Percentiles rank a stretch among this genome's conserved stretches.
Evolutionary conservation across 1,140 invertebrate genomes (phyloP).

Genomic region (Drosophila nikananu): DNA sequence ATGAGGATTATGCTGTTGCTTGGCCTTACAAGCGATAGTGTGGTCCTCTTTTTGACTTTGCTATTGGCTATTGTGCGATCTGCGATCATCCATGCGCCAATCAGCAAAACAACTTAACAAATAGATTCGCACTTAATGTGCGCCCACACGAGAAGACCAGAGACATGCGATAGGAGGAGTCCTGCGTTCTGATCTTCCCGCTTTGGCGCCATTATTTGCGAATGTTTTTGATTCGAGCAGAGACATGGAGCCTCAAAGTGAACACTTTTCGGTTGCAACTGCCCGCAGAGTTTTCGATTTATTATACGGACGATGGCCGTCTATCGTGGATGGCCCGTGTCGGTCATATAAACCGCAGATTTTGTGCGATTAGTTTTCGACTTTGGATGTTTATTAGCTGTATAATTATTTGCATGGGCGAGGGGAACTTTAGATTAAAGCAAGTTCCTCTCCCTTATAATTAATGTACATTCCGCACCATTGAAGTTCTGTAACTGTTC

Average conservation of each 20-base stretch:
- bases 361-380: conserved; percentile 14
- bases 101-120: conserved; percentile 45
- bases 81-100: conserved; percentile 48
- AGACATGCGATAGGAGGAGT: neutral
- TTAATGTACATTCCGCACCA: conserved; percentile 1
- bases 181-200: neutral
- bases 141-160: neutral
- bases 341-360: neutral
- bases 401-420: neutral
- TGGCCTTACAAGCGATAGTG: conserved; percentile 13
- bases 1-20: conserved; percentile 27
- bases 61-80: conserved; percentile 44
- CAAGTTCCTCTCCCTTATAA: neutral
- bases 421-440: neutral
- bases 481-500: conserved; percentile 9
- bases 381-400: conserved; percentile 7
- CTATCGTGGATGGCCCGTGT: neutral
- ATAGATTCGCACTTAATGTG: conserved; percentile 42
- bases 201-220: conserved; percentile 11
- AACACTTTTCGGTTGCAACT: conserved; percentile 35
- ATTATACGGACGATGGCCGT: neutral
- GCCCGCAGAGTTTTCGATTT: conserved; percentile 8
- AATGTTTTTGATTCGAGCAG: conserved; percentile 43
- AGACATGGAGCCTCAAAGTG: conserved; percentile 40
- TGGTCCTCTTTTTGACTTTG: conserved; percentile 55